Evolutionary conservation across 2,888 invertebrate species (phyloP).

Genomic region (Acronicta alni): DNA sequence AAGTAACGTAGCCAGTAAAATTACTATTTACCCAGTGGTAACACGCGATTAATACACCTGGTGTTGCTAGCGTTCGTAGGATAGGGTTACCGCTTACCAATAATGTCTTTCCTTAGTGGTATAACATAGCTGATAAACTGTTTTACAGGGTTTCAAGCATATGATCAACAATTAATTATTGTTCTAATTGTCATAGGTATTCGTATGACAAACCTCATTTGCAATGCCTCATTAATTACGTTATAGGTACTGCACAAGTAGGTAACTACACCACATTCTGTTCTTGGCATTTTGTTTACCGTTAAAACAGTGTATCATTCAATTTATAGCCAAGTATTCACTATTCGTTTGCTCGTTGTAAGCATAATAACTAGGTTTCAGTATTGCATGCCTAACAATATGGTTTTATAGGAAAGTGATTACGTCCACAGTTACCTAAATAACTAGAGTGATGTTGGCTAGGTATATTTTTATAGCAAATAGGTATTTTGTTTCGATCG

Average conservation of each 20-base stretch:
- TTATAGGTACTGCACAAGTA: neutral
- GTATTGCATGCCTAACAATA: conserved; percentile 14
- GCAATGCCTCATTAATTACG: neutral
- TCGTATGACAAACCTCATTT: neutral
- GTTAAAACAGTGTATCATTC: conserved; percentile 6
- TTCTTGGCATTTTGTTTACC: conserved; percentile 1
- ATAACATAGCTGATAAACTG: too few relatives aligned
- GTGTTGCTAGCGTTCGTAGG: too few relatives aligned
- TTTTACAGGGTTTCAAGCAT: too few relatives aligned
- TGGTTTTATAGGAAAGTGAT: conserved; percentile 24
- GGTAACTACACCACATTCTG: neutral
- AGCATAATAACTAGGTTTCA: conserved; percentile 40
- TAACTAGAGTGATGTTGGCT: conserved; percentile 7
- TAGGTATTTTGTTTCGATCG: too few relatives aligned
- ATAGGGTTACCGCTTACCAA: too few relatives aligned
- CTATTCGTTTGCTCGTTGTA: conserved; percentile 16
- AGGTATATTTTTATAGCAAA: neutral
- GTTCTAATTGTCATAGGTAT: neutral
- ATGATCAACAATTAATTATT: too few relatives aligned
- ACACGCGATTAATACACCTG: too few relatives aligned
- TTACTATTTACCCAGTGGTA: too few relatives aligned
- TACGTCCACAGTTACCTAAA: conserved; percentile 25
- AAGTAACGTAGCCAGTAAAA: too few relatives aligned
- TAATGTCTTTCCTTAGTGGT: too few relatives aligned
- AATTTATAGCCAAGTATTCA: conserved; percentile 10